These are phyloP conservation scores for Boulengeromyrus knoepffleri DNA, from an alignment of 2,113 vertebrate genomes.

Conservation along the genomic window DNA sequence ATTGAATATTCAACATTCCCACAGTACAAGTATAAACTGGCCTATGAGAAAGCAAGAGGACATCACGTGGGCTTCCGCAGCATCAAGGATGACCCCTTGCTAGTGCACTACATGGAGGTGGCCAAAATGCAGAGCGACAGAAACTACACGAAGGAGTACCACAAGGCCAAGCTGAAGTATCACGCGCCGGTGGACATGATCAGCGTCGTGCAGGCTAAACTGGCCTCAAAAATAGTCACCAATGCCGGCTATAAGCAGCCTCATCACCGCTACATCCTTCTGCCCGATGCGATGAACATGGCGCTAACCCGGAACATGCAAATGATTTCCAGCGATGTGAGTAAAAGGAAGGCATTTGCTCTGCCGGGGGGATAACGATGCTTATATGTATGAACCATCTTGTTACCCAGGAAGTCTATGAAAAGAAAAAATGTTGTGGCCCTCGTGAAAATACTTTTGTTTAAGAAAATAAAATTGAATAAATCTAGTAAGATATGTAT, in stretches of 20 bases:
- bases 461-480: background rate
- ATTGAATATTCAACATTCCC: conserved; percentile 7
- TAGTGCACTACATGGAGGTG: conserved; percentile 88
- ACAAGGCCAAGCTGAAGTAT: conserved; percentile 78
- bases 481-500: background rate
- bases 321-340: conserved; percentile 78
- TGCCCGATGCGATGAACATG: conserved; percentile 79
- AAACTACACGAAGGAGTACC: conserved; percentile 87
- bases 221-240: conserved; percentile 71
- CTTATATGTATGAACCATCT: background rate
- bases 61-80: conserved; percentile 85
- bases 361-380: background rate
- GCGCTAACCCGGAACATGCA: conserved; percentile 79
- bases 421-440: background rate
- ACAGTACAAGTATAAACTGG: conserved; percentile 86
- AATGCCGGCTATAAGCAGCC: conserved; percentile 72
- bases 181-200: conserved; percentile 72
- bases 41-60: conserved; percentile 74
- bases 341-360: conserved; percentile 31
- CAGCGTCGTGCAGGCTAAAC: conserved; percentile 78
- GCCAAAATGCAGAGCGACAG: conserved; percentile 81
- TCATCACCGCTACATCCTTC: conserved; percentile 67
- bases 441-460: background rate
- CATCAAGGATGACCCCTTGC: conserved; percentile 85
- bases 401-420: background rate